phyloP scores from a whole-genome alignment of 30 jellyfish, hydroid and myxozoan species.

The Aurelia coerulea region DNA sequence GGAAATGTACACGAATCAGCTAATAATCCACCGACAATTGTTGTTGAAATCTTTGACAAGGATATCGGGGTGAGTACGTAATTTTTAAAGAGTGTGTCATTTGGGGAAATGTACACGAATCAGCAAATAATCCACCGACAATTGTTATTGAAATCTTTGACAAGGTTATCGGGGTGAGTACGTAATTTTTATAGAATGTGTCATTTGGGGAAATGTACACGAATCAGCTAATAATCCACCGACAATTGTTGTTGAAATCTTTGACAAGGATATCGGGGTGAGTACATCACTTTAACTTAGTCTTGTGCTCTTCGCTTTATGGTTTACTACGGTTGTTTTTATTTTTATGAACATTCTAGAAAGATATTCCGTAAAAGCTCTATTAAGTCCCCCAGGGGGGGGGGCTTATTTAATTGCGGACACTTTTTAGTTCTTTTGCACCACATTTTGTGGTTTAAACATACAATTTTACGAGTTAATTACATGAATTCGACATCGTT shows the following conservation, averaged over 20 bases:
- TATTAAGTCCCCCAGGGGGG: no score
- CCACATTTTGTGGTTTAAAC: no score
- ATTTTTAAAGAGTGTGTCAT: slow-evolving; percentile 78
- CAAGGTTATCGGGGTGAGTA: not conserved
- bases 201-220: slow-evolving; percentile 92
- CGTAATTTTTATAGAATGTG: slow-evolving; percentile 66
- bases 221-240: slow-evolving; percentile 91
- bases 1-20: slow-evolving; percentile 90
- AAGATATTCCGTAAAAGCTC: no score
- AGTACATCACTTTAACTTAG: not conserved
- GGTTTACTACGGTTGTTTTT: no score
- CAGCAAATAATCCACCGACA: slow-evolving; percentile 89
- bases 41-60: slow-evolving; percentile 85
- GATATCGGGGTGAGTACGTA: no score
- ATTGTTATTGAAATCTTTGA: slow-evolving; percentile 88
- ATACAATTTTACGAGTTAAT: no score
- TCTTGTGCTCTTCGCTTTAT: not conserved
- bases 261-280: slow-evolving; percentile 96
- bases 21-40: slow-evolving; percentile 89
- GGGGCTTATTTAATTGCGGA: no score
- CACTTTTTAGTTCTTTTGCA: no score
- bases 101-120: slow-evolving; percentile 92
- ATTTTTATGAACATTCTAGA: no score
- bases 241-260: slow-evolving; percentile 82
- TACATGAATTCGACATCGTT: no score